phyloP scores from a whole-genome alignment of 2,888 invertebrate genomes.

The Orthonychiurus folsomi region DNA sequence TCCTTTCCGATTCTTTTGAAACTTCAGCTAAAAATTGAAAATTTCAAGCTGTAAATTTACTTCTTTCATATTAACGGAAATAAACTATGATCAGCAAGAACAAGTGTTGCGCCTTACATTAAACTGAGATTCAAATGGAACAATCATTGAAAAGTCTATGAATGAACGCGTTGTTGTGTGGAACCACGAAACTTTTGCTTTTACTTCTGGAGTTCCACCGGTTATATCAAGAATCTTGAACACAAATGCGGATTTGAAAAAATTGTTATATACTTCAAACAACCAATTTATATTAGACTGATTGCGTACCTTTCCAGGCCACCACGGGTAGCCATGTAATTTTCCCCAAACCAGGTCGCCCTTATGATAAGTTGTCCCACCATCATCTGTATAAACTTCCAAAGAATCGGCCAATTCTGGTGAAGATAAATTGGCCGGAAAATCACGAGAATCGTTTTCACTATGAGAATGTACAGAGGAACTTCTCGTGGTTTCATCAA shows the following conservation, averaged over 20 bases:
- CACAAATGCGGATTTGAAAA: too few relatives aligned
- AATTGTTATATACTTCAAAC: too few relatives aligned
- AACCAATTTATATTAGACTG: too few relatives aligned
- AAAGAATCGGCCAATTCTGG: constrained; percentile 19
- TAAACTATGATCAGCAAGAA: background rate
- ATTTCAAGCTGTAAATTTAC: constrained; percentile 2
- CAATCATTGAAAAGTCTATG: constrained; percentile 27
- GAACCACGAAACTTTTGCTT: constrained; percentile 34
- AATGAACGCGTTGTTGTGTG: constrained; percentile 26
- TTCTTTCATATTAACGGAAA: background rate
- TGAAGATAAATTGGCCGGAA: constrained; percentile 18
- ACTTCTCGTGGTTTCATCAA: background rate
- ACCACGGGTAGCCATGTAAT: constrained; percentile 78
- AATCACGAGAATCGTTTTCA: constrained; percentile 16
- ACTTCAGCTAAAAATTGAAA: constrained; percentile 24
- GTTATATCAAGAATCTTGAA: constrained; percentile 31
- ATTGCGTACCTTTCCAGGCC: constrained; percentile 67
- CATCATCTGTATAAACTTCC: constrained; percentile 22
- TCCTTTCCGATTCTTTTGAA: constrained; percentile 22
- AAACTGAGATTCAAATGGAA: constrained; percentile 29
- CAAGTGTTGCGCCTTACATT: constrained; percentile 30
- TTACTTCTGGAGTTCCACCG: constrained; percentile 14
- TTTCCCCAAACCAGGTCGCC: constrained; percentile 85
- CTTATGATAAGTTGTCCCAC: constrained; percentile 10
- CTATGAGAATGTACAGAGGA: background rate